Evolutionary conservation across 2,113 vertebrate species (phyloP), one percentile per base, ranked within the genome.

Genomic region (Fregetta grallaria): DNA sequence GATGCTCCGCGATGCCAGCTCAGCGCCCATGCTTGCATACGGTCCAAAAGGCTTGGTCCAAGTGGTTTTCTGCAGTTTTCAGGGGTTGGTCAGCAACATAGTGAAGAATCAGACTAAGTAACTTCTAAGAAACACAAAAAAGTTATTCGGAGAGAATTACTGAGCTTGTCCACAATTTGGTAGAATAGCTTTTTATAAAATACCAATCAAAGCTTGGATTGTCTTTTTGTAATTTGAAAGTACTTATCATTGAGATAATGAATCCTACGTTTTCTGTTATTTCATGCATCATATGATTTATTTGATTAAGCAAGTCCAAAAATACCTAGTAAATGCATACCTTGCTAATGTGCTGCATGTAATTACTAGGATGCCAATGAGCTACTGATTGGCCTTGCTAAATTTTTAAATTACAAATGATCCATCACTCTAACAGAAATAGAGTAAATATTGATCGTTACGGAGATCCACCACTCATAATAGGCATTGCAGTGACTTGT

Each of bases 391-490:
- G 61, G 96, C 88, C 83, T 78, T 65, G 73, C 72, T 91, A 34
- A 65, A 65, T 89, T 78, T 89, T 62, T 68, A 65, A 89, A 82
- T 96, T 87, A 92, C 70, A 94, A 84, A 68, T n/a, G 75, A 95
- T 92, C 88, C 62, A 36, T 89, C 83, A 23, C 40, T 96, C 56
- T 61, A 88, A 92, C 36, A 88, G 76, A 81, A 75, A 78, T 6
- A 53, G 73, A 79, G 86, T 88, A 96, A 97, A 96, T 97, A 97
- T 91, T 93, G 95, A 92, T 76, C 53, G 40, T 72, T 72, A 27
- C 6, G 8, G 72, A 52, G 88, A 70, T 19, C 71, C 47, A 50
- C 67, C 30, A 9, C 75, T 77, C 45, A 5, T 25, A 53, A 68
- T 2, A n/a, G 74, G 9, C 75, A 30, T 5, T n/a, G 38, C 56